phyloP scores from a whole-genome alignment of 2,797 vertebrate species.

The Pempheris klunzingeri region DNA sequence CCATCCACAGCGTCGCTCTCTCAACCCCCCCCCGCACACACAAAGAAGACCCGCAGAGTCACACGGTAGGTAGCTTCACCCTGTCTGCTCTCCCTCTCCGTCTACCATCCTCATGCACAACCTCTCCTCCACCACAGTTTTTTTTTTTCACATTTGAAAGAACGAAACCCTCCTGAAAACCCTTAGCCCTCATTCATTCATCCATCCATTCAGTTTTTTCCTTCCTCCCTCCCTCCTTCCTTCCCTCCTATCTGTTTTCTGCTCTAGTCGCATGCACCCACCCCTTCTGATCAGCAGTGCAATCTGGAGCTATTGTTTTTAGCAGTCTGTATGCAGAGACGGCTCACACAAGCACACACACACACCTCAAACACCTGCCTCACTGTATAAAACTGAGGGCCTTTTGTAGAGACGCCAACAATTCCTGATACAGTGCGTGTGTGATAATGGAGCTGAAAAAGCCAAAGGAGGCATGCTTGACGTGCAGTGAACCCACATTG shows the following conservation, averaged over 20 bases:
- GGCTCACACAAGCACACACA: conserved; percentile 28
- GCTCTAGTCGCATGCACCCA: conserved; percentile 66
- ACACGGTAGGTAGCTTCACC: conserved; percentile 51
- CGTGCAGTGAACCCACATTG: conserved; percentile 48
- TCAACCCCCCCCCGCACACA: conserved; percentile 34
- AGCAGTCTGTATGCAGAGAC: conserved; percentile 64
- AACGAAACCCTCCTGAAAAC: conserved; percentile 45
- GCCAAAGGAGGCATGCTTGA: conserved; percentile 7
- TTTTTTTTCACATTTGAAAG: conserved; percentile 40
- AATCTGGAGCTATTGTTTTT: conserved; percentile 81
- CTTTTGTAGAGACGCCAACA: conserved; percentile 10
- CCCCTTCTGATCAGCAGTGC: conserved; percentile 64
- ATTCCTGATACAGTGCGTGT: conserved; percentile 19
- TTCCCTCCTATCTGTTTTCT: conserved; percentile 68
- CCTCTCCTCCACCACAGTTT: conserved; percentile 13
- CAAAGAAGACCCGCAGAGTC: conserved; percentile 76
- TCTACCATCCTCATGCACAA: conserved; percentile 12
- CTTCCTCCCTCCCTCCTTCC: conserved; percentile 44
- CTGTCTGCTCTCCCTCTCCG: conserved; percentile 24
- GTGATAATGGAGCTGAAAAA: conserved; percentile 7
- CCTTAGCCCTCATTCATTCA: conserved; percentile 74
- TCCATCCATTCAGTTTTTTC: conserved; percentile 77
- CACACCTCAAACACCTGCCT: conserved; percentile 44
- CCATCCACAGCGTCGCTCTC: conserved; percentile 31
- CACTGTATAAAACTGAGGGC: conserved; percentile 5